Percentiles rank a stretch among this genome's conserved stretches.
These are phyloP conservation scores for Caenorhabditis tropicalis DNA, from an alignment of 1,140 invertebrate genomes.

Conservation along the genomic window DNA sequence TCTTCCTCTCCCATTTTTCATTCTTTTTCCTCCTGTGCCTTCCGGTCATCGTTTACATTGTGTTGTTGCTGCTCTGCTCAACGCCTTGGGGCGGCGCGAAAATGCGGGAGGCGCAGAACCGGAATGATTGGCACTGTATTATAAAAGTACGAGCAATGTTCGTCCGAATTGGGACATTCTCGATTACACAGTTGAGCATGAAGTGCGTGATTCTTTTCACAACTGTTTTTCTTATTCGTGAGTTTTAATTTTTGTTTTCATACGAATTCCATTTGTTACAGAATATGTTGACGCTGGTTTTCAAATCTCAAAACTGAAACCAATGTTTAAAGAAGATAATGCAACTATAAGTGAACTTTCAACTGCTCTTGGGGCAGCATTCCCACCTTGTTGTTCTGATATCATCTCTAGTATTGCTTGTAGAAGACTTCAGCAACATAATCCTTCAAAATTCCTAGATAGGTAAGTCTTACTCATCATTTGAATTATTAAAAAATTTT, in stretches of 20 bases:
- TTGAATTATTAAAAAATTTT: not conserved
- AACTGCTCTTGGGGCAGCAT: constrained; percentile 35
- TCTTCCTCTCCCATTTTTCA: not conserved
- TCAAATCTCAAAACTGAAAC: constrained; percentile 18
- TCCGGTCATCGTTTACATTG: constrained; percentile 44
- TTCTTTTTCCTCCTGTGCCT: constrained; percentile 1
- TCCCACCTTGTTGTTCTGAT: constrained; percentile 58
- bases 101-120: constrained; percentile 26
- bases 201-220: constrained; percentile 4
- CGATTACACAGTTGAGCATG: constrained; percentile 23
- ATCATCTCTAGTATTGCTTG: constrained; percentile 51
- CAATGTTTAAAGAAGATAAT: constrained; percentile 33
- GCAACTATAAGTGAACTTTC: constrained; percentile 44
- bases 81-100: constrained; percentile 35
- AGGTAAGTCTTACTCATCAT: not conserved
- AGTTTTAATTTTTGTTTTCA: not conserved
- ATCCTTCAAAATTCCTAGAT: constrained; percentile 48
- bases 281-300: not conserved
- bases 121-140: constrained; percentile 38
- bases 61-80: constrained; percentile 26
- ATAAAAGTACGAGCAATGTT: constrained; percentile 43
- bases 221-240: not conserved
- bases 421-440: constrained; percentile 47
- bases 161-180: constrained; percentile 23
- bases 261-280: not conserved